A percentile compares a stretch with the other conserved stretches of the same genome.
Evolutionary conservation across 2,113 vertebrate genomes (phyloP).

Genomic region (Tinamus guttatus): DNA sequence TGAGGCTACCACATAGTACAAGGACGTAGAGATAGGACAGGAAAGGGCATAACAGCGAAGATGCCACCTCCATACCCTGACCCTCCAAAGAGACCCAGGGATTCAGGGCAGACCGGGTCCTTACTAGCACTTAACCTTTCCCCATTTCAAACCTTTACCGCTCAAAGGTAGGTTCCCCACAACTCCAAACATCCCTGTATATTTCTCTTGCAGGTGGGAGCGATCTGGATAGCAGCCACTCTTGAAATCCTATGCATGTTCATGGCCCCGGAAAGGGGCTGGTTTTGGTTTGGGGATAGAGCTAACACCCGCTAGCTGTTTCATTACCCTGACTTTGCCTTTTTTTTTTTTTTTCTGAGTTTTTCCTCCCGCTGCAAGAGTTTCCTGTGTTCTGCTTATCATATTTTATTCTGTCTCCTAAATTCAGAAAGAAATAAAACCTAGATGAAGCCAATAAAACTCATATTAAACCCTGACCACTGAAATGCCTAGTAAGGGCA

Average conservation of each 20-base stretch:
- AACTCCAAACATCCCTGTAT: not conserved
- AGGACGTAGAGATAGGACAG: not conserved
- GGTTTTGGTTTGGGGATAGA: not conserved
- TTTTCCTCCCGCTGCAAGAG: not conserved
- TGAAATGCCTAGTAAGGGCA: not conserved
- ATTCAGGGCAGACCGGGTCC: not conserved
- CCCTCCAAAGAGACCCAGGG: too few relatives aligned
- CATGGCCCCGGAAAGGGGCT: not conserved
- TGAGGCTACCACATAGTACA: not conserved
- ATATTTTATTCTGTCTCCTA: not conserved
- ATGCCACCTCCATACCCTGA: accelerated
- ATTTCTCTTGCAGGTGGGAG: not conserved
- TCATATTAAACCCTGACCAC: not conserved
- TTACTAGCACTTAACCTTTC: not conserved
- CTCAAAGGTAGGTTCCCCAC: accelerated
- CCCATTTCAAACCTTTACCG: not conserved
- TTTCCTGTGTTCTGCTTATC: not conserved
- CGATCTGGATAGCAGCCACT: not conserved
- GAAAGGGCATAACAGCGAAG: accelerated
- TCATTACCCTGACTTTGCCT: not conserved
- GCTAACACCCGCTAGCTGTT: not conserved
- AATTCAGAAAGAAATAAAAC: not conserved
- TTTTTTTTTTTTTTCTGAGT: not conserved
- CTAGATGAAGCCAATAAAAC: not conserved
- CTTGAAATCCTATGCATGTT: not conserved